These are phyloP conservation scores for Elephas maximus DNA, from an alignment of 2,113 vertebrate genomes.

Conservation along the genomic window DNA sequence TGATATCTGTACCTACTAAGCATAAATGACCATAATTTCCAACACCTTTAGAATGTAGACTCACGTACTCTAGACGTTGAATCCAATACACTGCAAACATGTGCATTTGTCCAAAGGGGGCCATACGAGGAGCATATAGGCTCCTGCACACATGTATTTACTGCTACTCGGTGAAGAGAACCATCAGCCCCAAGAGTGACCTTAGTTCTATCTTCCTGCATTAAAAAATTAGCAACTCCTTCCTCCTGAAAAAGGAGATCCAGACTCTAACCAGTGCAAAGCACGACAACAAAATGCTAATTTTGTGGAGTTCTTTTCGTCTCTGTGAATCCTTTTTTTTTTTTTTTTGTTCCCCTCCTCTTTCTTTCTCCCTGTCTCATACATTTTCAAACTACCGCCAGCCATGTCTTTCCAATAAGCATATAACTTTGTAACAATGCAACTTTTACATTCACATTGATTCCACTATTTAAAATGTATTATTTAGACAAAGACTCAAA, in stretches of 20 bases:
- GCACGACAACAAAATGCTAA: not conserved
- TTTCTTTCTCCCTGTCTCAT: not conserved
- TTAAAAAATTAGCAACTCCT: slow-evolving; percentile 54
- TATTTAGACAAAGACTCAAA: slow-evolving; percentile 35
- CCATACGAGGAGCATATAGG: not conserved
- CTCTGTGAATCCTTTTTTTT: not conserved
- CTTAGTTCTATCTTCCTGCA: slow-evolving; percentile 11
- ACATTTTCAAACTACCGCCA: not conserved
- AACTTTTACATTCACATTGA: slow-evolving; percentile 37
- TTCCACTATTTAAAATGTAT: not conserved
- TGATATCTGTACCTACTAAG: not conserved
- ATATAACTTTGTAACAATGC: not conserved
- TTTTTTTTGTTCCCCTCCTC: no score
- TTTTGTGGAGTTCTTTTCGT: not conserved
- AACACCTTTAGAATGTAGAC: not conserved
- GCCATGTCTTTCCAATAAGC: not conserved
- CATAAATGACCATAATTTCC: not conserved
- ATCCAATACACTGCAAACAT: not conserved
- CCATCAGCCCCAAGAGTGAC: not conserved
- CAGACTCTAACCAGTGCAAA: not conserved
- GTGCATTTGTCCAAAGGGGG: not conserved
- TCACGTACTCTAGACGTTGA: not conserved
- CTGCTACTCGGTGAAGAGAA: not conserved
- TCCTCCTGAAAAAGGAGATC: slow-evolving; percentile 25
- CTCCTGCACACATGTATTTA: not conserved